Evolutionary conservation across 2,888 invertebrate species (phyloP), one percentile per base, ranked within the genome.

Genomic region (Oscheius sp.): DNA sequence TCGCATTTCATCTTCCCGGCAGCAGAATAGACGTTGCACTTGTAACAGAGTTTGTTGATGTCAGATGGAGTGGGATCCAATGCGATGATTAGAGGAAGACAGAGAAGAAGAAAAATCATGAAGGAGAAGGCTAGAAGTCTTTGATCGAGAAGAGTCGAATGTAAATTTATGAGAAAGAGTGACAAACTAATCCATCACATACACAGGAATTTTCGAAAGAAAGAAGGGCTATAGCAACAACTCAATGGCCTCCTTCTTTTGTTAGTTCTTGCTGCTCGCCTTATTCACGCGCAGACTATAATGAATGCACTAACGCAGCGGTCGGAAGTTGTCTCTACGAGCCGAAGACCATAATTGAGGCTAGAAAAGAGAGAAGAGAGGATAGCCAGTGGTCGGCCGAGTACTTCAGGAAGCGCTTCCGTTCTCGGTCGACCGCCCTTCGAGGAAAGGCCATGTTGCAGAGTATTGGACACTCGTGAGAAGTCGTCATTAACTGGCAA

Each of bases 1-100:
- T 59, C 59, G 28, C 59, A 59, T 24, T 44, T 41, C 59, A 59
- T 41, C 26, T 44, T 59, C n/a, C 59, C 59, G 28, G 59, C 59
- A 1, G 59, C 41, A 1, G 59, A 59, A 24, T 59, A 59, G 44
- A 59, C 59, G 28, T 41, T 59, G 26, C 59, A 59, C 20, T 41
- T 59, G 59, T 44, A 59, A 30, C 59, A 59, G 26, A 41, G 22
- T n/a, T 44, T 41, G 24, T 41, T 59, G 24, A 59, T 59, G 30
- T 59, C 59, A 14, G 44, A 26, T n/a, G 59, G 57, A 12, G 20
- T 57, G 24, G 57, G 59, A 26, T 59, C 44, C 9, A 59, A 26
- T 14, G 59, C 41, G 1, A 20, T 17, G 1, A 30, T 14, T 12
- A 59, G 9, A 30, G 59, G 26, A 36, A 32, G 14, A 14, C 41